A percentile compares a stretch with the other conserved stretches of the same genome.
Evolutionary conservation across 2,797 vertebrate genomes (phyloP).

Genomic region (Sebastes diploproa): DNA sequence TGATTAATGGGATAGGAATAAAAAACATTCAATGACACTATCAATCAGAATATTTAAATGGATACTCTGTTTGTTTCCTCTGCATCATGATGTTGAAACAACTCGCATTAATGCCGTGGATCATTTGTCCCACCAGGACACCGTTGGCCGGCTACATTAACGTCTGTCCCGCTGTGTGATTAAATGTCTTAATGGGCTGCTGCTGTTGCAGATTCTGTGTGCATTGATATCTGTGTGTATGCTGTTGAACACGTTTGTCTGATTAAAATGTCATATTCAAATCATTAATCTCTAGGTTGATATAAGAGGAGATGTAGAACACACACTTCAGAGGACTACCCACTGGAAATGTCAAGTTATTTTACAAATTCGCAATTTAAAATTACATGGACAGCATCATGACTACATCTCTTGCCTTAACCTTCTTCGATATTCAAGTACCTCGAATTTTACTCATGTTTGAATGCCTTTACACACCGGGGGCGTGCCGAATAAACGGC

Average conservation of each 20-base stretch:
- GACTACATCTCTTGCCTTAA: background rate
- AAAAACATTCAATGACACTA: background rate
- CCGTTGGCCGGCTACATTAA: background rate
- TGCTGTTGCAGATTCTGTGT: background rate
- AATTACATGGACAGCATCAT: background rate
- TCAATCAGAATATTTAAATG: background rate
- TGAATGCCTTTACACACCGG: background rate
- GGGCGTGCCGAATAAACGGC: background rate
- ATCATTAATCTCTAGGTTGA: background rate
- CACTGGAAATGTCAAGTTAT: background rate
- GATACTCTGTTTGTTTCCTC: background rate
- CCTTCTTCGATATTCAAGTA: background rate
- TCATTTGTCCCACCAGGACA: conserved; percentile 34
- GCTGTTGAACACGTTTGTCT: background rate
- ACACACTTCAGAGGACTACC: conserved; percentile 9
- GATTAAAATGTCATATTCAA: conserved; percentile 25
- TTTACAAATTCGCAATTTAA: too few species aligned
- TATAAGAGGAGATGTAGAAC: background rate
- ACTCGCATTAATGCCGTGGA: background rate
- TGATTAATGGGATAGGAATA: background rate
- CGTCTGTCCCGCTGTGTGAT: conserved; percentile 20
- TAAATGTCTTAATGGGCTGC: conserved; percentile 6
- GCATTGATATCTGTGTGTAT: background rate
- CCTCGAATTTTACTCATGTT: background rate
- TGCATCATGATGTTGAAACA: background rate